Conservation (phyloP, 2,113 vertebrate species). For the Cricetomys ansorgei region DNA sequence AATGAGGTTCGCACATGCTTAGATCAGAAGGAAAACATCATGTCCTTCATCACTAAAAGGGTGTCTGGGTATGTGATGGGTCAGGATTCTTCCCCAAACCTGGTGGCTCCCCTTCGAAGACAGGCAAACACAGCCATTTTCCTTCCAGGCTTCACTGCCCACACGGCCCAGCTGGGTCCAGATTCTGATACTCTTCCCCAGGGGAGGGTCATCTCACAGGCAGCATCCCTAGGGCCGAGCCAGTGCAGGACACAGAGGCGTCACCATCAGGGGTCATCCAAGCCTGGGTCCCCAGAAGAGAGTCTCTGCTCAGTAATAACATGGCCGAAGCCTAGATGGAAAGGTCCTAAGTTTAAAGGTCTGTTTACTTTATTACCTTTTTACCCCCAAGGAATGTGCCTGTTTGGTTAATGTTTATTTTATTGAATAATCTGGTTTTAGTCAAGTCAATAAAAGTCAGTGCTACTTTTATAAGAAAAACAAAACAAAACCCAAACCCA, state of each 20-base stretch:
- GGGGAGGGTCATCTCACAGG: neutral
- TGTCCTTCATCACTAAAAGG: neutral
- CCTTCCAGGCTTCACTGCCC: neutral
- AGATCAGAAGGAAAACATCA: neutral
- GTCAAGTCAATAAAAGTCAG: constrained; percentile 42
- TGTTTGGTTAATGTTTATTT: constrained; percentile 77
- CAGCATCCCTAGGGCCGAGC: neutral
- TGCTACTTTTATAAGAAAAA: neutral
- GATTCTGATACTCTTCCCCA: neutral
- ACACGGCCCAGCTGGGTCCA: neutral
- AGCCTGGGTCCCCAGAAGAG: neutral
- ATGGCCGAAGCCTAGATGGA: constrained; percentile 51
- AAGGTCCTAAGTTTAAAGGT: constrained; percentile 73
- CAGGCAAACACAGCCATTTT: accelerated
- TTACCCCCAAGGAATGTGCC: constrained; percentile 43
- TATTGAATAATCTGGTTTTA: constrained; percentile 62
- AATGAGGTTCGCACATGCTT: neutral
- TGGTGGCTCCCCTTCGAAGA: neutral
- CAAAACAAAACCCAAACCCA: neutral
- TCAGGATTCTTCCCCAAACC: neutral
- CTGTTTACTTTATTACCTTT: constrained; percentile 64
- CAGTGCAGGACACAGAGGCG: neutral
- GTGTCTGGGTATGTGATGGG: neutral
- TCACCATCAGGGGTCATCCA: neutral
- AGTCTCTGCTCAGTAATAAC: neutral